phyloP scores from a whole-genome alignment of 1,140 invertebrate genomes.

The Scaptodrosophila lebanonensis region DNA sequence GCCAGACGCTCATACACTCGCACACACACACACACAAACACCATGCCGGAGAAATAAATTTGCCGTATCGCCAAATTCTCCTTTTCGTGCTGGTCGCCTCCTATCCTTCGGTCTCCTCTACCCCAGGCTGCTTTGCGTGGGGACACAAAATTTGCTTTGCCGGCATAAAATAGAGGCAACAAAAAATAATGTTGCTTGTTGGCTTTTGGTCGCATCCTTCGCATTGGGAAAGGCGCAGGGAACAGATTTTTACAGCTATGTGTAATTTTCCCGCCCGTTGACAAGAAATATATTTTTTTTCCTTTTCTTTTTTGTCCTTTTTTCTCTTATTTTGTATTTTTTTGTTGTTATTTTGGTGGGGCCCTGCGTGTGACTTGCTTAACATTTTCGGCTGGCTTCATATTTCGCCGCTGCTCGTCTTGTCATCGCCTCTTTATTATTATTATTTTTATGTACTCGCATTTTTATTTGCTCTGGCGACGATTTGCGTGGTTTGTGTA shows the following conservation, averaged over 20 bases:
- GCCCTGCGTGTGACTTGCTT: not conserved
- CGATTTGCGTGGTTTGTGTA: constrained; percentile 69
- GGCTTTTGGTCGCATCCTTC: constrained; percentile 10
- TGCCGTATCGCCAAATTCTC: constrained; percentile 36
- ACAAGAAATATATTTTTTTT: constrained; percentile 25
- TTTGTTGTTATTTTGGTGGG: too few relatives aligned
- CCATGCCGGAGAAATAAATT: constrained; percentile 34
- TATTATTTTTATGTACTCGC: constrained; percentile 69
- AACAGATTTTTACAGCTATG: not conserved
- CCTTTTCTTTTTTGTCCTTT: not conserved
- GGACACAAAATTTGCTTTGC: constrained; percentile 35
- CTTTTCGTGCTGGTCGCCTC: not conserved
- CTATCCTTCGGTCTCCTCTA: not conserved
- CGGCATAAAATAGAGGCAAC: constrained; percentile 26
- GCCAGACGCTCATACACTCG: constrained; percentile 4
- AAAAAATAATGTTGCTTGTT: constrained; percentile 16
- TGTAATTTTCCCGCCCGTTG: constrained; percentile 44
- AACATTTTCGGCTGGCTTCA: not conserved
- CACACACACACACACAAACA: constrained; percentile 10
- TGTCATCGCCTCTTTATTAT: constrained; percentile 20
- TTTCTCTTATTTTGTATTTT: constrained; percentile 17
- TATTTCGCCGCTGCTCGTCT: too few relatives aligned
- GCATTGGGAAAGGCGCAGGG: too few relatives aligned
- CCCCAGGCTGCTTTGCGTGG: not conserved
- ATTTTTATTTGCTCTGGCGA: constrained; percentile 50